Conservation (phyloP, 2,888 invertebrate genomes). For the Cabera pusaria region DNA sequence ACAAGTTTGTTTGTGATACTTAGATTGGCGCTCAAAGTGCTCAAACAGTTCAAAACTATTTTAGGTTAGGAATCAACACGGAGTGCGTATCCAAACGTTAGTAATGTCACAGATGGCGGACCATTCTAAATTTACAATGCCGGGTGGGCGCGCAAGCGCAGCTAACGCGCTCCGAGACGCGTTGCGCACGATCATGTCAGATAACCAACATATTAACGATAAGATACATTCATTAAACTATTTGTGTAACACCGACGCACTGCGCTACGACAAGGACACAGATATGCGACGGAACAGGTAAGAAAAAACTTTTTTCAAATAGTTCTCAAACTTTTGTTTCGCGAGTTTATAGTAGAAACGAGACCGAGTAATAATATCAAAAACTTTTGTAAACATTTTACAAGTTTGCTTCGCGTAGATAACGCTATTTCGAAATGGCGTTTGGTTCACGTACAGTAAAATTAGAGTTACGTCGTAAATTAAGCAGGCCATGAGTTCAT, state of each 20-base stretch:
- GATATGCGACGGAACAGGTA: slow-evolving; percentile 74
- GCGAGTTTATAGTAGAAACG: slow-evolving; percentile 45
- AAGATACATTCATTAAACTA: slow-evolving; percentile 66
- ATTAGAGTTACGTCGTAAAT: slow-evolving; percentile 31
- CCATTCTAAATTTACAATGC: slow-evolving; percentile 76
- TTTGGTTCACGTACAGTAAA: slow-evolving; percentile 36
- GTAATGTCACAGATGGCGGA: slow-evolving; percentile 60
- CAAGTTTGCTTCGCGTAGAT: slow-evolving; percentile 52
- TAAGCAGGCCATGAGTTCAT: slow-evolving; percentile 52
- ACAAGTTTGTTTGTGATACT: not conserved
- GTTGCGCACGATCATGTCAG: slow-evolving; percentile 55
- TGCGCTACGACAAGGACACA: slow-evolving; percentile 48
- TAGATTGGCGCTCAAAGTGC: slow-evolving; percentile 31
- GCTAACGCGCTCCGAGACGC: slow-evolving; percentile 45
- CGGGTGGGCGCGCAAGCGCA: slow-evolving; percentile 69
- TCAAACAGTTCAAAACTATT: slow-evolving; percentile 37
- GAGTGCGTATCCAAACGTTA: slow-evolving; percentile 56
- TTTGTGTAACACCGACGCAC: slow-evolving; percentile 49
- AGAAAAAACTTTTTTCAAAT: slow-evolving; percentile 52
- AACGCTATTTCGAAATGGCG: slow-evolving; percentile 42
- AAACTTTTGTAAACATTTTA: slow-evolving; percentile 61
- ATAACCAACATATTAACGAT: slow-evolving; percentile 65
- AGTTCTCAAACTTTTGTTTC: slow-evolving; percentile 46
- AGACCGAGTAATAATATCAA: slow-evolving; percentile 51
- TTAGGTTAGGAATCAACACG: slow-evolving; percentile 45